These are phyloP conservation scores for Euthynnus affinis DNA, from an alignment of 2,797 vertebrate genomes.

Conservation along the genomic window DNA sequence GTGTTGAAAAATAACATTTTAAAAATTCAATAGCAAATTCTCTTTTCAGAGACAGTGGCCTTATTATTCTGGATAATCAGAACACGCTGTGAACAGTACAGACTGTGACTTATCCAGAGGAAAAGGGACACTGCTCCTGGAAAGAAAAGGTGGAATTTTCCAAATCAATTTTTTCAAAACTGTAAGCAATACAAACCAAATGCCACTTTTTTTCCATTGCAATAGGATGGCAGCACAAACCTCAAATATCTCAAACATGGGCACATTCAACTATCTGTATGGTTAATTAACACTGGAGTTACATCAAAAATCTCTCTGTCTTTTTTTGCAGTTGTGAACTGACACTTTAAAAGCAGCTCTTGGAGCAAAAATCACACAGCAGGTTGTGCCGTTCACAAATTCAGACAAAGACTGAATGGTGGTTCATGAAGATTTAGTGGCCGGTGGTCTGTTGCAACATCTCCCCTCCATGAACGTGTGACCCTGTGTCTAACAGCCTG, in stretches of 20 bases:
- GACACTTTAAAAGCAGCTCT: conserved; percentile 4
- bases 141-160: conserved; percentile 17
- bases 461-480: conserved; percentile 24
- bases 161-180: conserved; percentile 14
- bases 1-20: neutral
- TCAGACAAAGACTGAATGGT: conserved; percentile 25
- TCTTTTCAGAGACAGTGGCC: conserved; percentile 2
- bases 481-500: conserved; percentile 48
- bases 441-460: conserved; percentile 57
- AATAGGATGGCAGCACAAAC: too few species aligned
- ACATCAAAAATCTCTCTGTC: too few species aligned
- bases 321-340: neutral
- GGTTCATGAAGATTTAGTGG: conserved; percentile 49
- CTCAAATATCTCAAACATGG: conserved; percentile 3
- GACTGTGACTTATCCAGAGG: neutral
- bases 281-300: neutral
- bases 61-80: conserved; percentile 8
- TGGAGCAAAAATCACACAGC: conserved; percentile 8
- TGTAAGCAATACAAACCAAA: too few species aligned
- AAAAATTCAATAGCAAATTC: neutral
- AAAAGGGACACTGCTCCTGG: neutral
- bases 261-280: conserved; percentile 1
- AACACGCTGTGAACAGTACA: conserved; percentile 10
- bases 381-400: conserved; percentile 22
- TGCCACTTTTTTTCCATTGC: too few species aligned